These are phyloP conservation scores for Capreolus pygargus DNA, from an alignment of 2,113 vertebrate species.

Conservation along the genomic window DNA sequence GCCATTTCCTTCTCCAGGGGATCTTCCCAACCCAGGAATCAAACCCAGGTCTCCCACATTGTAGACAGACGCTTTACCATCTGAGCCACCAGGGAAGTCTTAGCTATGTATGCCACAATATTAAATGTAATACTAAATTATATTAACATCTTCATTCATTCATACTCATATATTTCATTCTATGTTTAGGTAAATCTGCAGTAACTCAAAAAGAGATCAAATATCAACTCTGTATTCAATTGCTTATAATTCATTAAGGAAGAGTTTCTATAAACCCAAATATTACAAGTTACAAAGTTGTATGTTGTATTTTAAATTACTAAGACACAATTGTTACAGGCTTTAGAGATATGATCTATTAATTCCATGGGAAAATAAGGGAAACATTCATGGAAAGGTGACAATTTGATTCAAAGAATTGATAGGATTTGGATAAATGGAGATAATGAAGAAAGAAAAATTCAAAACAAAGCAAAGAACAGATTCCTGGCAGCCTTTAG, in stretches of 20 bases:
- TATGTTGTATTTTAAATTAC: neutral
- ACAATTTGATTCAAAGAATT: neutral
- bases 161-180: neutral
- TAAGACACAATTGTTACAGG: neutral
- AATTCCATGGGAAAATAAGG: neutral
- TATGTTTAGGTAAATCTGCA: neutral
- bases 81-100: neutral
- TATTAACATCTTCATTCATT: neutral
- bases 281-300: neutral
- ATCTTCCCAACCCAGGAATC: too few species aligned
- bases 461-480: neutral
- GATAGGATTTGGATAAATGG: neutral
- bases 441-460: neutral
- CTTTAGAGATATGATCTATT: neutral
- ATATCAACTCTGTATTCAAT: neutral
- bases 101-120: neutral
- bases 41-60: too few species aligned
- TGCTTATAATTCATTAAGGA: neutral
- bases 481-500: neutral
- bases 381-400: neutral
- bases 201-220: neutral
- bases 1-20: too few species aligned
- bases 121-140: neutral
- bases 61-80: too few species aligned
- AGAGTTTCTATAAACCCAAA: neutral